Evolutionary conservation across 2,888 invertebrate genomes (phyloP), one percentile per base, ranked within the genome.

Genomic region (Calliopum simillimum): DNA sequence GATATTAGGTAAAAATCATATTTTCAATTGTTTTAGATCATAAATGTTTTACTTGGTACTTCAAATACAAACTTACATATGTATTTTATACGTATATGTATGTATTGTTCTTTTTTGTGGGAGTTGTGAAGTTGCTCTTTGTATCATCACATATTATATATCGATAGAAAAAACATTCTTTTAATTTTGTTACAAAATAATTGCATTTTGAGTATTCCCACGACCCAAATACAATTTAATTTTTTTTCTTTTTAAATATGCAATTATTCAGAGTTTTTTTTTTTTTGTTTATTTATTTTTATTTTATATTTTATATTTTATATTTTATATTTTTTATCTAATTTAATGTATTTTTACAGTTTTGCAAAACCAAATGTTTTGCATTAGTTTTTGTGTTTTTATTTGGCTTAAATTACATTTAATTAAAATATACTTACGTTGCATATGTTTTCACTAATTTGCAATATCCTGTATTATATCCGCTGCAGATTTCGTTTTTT

Each of bases 401-500:
- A n/a, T 64, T 63, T 47, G 23, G 33, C 49, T 16, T 23, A 62
- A 62, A 46, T 21, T 49, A 49, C 16, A 49, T 16, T 47, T 49
- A 63, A 49, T 49, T 63, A 25, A 63, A 49, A 33, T 63, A 49
- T 41, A 49, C 41, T 19, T 58, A 41, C 23, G 58, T 16, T 59
- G 49, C 47, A 41, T 47, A 13, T 21, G 21, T 14, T 59, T 47
- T n/a, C 56, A 66, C 55, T 80, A 80, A 80, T 81, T 81, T 77
- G 80, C 79, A 77, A 81, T 80, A 79, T 81, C 81, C 80, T 81
- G 81, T 81, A 81, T 81, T 75, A 81, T 81, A 76, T 81, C 81
- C 76, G 80, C 81, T 81, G 78, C 11, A 14, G 25, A 8, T 33
- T 33, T n/a, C n/a, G 33, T 33, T 33, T 33, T 25, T 33, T 33